A percentile compares a stretch with the other conserved stretches of the same genome.
Conservation (phyloP, 2,113 vertebrate genomes). For the Ictalurus furcatus region DNA sequence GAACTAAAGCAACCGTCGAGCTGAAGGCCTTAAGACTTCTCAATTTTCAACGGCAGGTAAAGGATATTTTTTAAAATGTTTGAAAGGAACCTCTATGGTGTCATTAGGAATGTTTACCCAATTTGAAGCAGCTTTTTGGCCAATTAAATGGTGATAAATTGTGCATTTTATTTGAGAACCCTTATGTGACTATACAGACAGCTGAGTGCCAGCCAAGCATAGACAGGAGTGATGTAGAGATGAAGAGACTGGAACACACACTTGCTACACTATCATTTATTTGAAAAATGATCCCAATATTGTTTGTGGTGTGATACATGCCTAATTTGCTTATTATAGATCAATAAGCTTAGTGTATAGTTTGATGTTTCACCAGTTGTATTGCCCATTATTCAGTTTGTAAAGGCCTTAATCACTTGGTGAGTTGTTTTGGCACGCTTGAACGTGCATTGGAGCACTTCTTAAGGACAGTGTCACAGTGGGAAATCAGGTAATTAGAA, state of each 20-base stretch:
- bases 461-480: background rate
- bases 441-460: background rate
- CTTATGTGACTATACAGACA: too few species aligned
- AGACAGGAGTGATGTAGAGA: background rate
- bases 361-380: background rate
- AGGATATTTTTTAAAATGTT: background rate
- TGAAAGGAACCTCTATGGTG: background rate
- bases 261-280: background rate
- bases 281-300: background rate
- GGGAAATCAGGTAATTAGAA: background rate
- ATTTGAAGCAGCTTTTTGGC: background rate
- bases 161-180: background rate
- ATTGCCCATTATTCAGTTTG: background rate
- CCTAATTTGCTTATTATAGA: background rate
- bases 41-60: conserved; percentile 97
- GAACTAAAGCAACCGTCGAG: conserved; percentile 96
- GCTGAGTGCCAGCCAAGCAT: background rate
- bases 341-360: background rate
- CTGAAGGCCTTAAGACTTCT: conserved; percentile 94
- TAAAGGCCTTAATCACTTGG: background rate
- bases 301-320: background rate
- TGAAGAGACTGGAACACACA: background rate
- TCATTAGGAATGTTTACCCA: background rate
- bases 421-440: background rate
- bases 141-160: background rate